Percentiles rank a stretch among this genome's conserved stretches.
phyloP scores from a whole-genome alignment of 2,888 invertebrate species.

The Sturmia bella region DNA sequence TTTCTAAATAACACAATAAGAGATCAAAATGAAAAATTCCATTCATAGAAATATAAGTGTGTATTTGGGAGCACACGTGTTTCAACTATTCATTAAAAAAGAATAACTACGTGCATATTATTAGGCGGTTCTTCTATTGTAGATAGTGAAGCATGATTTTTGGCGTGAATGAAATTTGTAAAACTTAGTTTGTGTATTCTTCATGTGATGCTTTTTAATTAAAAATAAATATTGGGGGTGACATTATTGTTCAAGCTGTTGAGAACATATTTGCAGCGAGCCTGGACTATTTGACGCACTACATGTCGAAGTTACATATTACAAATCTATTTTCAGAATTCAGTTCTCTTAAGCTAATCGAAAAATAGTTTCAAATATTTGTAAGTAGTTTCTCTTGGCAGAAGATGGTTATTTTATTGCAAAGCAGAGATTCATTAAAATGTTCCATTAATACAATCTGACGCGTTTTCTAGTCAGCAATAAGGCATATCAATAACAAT shows the following conservation, averaged over 20 bases:
- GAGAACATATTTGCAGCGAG: not conserved
- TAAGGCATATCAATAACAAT: too few species aligned
- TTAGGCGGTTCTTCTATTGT: slow-evolving; percentile 19
- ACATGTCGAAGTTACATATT: too few species aligned
- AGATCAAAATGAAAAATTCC: slow-evolving; percentile 1
- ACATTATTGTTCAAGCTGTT: not conserved
- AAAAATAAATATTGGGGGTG: slow-evolving; percentile 20
- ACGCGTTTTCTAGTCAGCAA: too few species aligned
- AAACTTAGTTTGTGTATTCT: not conserved
- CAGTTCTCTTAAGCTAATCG: too few species aligned
- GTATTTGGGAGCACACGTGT: slow-evolving; percentile 11
- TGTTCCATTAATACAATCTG: too few species aligned
- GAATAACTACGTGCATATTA: slow-evolving; percentile 18
- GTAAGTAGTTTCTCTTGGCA: too few species aligned
- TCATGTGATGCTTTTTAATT: slow-evolving; percentile 36
- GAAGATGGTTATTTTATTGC: too few species aligned
- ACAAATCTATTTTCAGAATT: too few species aligned
- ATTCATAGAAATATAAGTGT: not conserved
- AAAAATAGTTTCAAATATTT: too few species aligned
- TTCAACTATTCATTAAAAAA: slow-evolving; percentile 2
- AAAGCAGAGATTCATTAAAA: too few species aligned
- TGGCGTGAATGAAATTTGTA: not conserved
- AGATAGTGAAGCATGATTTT: slow-evolving; percentile 36
- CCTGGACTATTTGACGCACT: too few species aligned
- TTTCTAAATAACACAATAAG: slow-evolving; percentile 2